phyloP scores from a whole-genome alignment of 1,140 invertebrate genomes.

The Brachionus sp. region DNA sequence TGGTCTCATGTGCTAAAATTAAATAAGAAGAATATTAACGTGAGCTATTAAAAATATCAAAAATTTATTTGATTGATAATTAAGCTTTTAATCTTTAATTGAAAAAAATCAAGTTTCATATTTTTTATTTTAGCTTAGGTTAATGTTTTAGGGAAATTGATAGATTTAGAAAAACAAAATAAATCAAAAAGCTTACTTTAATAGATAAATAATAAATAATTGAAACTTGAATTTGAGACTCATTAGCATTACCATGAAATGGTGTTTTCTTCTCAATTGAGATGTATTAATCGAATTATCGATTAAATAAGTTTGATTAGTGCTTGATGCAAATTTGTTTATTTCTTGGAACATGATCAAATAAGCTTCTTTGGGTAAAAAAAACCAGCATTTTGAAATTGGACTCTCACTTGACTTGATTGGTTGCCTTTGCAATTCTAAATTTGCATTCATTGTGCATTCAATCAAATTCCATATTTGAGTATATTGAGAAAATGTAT shows the following conservation, averaged over 20 bases:
- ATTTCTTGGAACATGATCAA: conserved; percentile 44
- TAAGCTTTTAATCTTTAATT: too few relatives aligned
- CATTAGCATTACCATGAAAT: conserved; percentile 45
- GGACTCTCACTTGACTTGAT: neutral
- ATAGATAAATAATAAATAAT: conserved; percentile 28
- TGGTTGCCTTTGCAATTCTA: conserved; percentile 1
- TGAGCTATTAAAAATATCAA: too few relatives aligned
- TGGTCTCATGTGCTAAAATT: too few relatives aligned
- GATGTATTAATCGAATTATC: conserved; percentile 34
- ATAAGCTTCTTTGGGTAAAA: conserved; percentile 39
- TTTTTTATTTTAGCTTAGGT: too few relatives aligned
- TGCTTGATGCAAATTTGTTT: conserved; percentile 23
- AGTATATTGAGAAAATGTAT: conserved; percentile 42
- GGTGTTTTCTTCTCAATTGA: conserved; percentile 36
- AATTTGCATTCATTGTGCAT: conserved; percentile 29
- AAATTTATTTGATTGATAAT: too few relatives aligned
- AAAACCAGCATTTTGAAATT: neutral
- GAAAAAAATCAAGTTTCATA: too few relatives aligned
- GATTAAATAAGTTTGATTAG: conserved; percentile 44
- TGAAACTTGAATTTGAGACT: conserved; percentile 45
- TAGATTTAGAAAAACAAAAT: too few relatives aligned
- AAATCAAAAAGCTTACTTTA: conserved; percentile 2
- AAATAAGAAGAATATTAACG: too few relatives aligned
- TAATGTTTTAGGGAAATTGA: too few relatives aligned
- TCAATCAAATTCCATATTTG: conserved; percentile 44